A percentile compares a stretch with the other conserved stretches of the same genome.
These are phyloP conservation scores for Puntigrus tetrazona DNA, from an alignment of 2,113 vertebrate species.

Conservation along the genomic window DNA sequence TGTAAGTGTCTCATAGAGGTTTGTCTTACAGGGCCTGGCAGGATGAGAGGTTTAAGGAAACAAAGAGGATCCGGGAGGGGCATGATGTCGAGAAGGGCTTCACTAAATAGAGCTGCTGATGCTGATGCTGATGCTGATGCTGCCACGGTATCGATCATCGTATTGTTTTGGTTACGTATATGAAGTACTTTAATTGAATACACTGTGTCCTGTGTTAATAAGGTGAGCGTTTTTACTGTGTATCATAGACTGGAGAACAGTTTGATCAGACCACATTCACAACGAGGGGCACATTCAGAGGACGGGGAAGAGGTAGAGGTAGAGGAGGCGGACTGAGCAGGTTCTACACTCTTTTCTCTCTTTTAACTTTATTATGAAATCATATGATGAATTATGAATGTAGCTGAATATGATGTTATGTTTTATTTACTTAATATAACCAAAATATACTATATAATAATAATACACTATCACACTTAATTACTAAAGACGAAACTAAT, in stretches of 20 bases:
- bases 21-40: conserved; percentile 64
- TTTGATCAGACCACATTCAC: conserved; percentile 44
- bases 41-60: conserved; percentile 40
- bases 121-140: no score
- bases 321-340: conserved; percentile 53
- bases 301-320: conserved; percentile 49
- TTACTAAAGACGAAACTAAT: not conserved
- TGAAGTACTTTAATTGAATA: no score
- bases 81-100: conserved; percentile 46
- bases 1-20: not conserved
- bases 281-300: conserved; percentile 47
- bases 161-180: not conserved
- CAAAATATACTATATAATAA: not conserved
- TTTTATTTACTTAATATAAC: not conserved
- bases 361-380: not conserved
- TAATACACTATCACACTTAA: not conserved
- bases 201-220: not conserved
- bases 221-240: not conserved
- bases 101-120: conserved; percentile 64
- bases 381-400: no score
- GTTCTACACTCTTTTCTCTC: conserved; percentile 19
- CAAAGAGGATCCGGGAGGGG: conserved; percentile 7
- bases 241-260: conserved; percentile 25
- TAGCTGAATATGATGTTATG: not conserved
- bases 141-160: not conserved